A percentile compares a stretch with the other conserved stretches of the same genome.
Conservation (phyloP, 2,113 vertebrate species). For the Oostethus manadensis region DNA sequence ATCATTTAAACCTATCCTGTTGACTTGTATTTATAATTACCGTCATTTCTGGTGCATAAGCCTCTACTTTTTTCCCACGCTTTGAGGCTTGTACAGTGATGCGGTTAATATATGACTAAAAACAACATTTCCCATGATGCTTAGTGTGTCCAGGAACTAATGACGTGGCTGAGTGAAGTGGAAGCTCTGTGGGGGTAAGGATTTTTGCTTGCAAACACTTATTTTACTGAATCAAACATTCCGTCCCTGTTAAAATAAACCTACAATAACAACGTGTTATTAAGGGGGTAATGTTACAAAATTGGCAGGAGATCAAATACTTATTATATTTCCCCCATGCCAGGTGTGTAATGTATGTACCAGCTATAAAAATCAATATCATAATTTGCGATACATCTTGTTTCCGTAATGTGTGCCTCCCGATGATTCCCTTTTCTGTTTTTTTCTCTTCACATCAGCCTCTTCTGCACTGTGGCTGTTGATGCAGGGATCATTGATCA, state of each 20-base stretch:
- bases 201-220: no score
- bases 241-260: no score
- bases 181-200: no score
- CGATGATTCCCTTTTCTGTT: conserved; percentile 29
- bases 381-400: conserved; percentile 27
- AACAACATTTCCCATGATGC: no score
- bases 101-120: no score
- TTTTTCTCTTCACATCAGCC: conserved; percentile 10
- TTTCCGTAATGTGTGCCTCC: conserved; percentile 38
- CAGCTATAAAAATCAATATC: conserved; percentile 29
- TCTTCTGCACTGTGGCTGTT: conserved; percentile 24
- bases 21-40: background rate
- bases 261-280: no score
- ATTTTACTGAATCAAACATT: no score
- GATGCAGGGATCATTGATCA: conserved; percentile 63
- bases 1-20: background rate
- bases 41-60: background rate
- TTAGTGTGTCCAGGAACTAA: no score
- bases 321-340: conserved; percentile 33
- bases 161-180: no score
- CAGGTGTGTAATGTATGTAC: conserved; percentile 35
- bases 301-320: conserved; percentile 11
- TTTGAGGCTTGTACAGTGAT: no score
- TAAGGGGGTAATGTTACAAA: no score
- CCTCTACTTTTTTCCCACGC: no score